Percentiles rank a stretch among this genome's conserved stretches.
These are phyloP conservation scores for Lordiphosa mommai DNA, from an alignment of 1,140 invertebrate species.

Conservation along the genomic window DNA sequence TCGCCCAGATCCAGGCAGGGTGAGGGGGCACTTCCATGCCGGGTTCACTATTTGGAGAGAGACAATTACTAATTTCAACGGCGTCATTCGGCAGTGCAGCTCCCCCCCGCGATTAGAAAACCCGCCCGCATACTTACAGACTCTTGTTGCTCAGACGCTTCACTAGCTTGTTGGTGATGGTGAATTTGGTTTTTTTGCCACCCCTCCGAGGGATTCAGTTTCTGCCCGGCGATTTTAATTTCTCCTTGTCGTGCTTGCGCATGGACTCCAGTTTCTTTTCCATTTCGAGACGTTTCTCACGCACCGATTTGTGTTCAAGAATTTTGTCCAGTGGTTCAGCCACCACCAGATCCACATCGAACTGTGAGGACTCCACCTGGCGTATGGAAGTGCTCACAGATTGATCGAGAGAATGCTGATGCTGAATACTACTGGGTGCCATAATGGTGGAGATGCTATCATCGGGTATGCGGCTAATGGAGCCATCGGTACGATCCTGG, in stretches of 20 bases:
- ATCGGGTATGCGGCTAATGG: constrained; percentile 15
- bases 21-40: constrained; percentile 65
- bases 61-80: constrained; percentile 74
- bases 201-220: constrained; percentile 82
- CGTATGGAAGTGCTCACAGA: constrained; percentile 61
- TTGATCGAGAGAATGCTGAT: constrained; percentile 74
- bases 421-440: constrained; percentile 53
- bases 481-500: constrained; percentile 48
- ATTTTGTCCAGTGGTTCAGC: constrained; percentile 90
- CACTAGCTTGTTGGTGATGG: constrained; percentile 86
- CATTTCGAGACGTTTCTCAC: constrained; percentile 89
- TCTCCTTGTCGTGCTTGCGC: constrained; percentile 91
- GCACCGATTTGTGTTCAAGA: constrained; percentile 89
- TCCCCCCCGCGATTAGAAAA: background rate
- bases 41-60: constrained; percentile 75
- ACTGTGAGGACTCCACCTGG: constrained; percentile 74
- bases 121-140: constrained; percentile 83
- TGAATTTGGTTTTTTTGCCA: constrained; percentile 86
- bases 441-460: constrained; percentile 33
- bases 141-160: constrained; percentile 90
- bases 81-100: constrained; percentile 58
- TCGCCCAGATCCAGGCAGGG: constrained; percentile 70
- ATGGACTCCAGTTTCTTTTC: constrained; percentile 93
- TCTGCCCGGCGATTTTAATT: constrained; percentile 83
- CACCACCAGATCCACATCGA: constrained; percentile 83